Conservation (phyloP, 2,888 invertebrate species). For the Ormyrus rosae region DNA sequence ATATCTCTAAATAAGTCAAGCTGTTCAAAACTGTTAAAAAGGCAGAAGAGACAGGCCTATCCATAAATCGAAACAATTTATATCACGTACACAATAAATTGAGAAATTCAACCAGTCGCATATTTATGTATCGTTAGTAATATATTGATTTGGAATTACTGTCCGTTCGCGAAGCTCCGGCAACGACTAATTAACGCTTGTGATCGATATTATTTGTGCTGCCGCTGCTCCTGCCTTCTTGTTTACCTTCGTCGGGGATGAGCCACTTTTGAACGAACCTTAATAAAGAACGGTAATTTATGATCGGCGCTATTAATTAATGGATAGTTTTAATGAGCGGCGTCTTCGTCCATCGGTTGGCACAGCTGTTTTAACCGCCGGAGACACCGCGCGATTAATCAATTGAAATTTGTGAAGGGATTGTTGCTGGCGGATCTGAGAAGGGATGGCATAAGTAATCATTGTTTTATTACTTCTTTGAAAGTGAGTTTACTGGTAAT, state of each 20-base stretch:
- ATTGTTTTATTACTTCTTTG: no score
- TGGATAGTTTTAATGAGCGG: conserved; percentile 14
- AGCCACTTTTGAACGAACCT: background rate
- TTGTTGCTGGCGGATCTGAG: no score
- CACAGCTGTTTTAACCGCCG: background rate
- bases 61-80: no score
- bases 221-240: background rate
- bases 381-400: conserved; percentile 12
- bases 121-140: conserved; percentile 57
- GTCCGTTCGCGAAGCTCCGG: conserved; percentile 2
- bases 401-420: background rate
- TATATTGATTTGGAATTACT: conserved; percentile 57
- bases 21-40: no score
- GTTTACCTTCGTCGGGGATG: conserved; percentile 14
- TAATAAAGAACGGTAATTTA: conserved; percentile 15
- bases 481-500: no score
- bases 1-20: no score
- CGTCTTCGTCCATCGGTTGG: background rate
- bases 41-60: no score
- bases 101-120: background rate
- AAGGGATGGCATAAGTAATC: no score
- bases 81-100: no score
- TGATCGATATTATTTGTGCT: conserved; percentile 18
- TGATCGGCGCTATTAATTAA: conserved; percentile 15
- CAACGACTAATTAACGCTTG: conserved; percentile 38